Conservation (phyloP, 2,888 invertebrate genomes). For the Sipha maydis region DNA sequence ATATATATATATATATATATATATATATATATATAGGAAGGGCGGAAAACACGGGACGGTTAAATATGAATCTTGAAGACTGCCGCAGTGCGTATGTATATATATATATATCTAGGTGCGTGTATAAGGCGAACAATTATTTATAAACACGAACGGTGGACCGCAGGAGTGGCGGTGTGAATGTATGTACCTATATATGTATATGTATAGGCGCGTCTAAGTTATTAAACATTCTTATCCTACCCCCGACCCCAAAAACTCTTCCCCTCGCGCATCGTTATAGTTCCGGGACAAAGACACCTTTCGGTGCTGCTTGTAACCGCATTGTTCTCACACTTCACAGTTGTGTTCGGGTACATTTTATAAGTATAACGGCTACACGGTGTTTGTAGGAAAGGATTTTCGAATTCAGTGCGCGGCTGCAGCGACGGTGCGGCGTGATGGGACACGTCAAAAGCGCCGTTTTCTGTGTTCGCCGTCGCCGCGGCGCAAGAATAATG, state of each 20-base stretch:
- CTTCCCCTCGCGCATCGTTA: background rate
- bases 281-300: slow-evolving; percentile 34
- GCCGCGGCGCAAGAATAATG: slow-evolving; percentile 17
- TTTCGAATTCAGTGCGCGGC: background rate
- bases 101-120: background rate
- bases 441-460: slow-evolving; percentile 27
- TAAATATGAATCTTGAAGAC: slow-evolving; percentile 26
- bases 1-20: background rate
- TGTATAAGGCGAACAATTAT: slow-evolving; percentile 36
- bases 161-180: background rate
- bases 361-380: background rate
- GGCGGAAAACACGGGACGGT: background rate
- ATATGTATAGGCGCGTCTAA: slow-evolving; percentile 10
- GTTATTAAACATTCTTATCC: slow-evolving; percentile 55
- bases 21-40: background rate
- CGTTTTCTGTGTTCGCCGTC: background rate
- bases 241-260: background rate
- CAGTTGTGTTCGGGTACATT: background rate
- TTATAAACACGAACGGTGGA: slow-evolving; percentile 13
- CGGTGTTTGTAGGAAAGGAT: background rate
- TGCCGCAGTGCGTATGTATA: background rate
- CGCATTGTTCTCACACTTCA: slow-evolving; percentile 25
- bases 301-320: background rate
- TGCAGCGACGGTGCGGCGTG: background rate
- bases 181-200: background rate